Conservation (phyloP, 2,888 invertebrate species). For the Yponomeuta plumbellus region DNA sequence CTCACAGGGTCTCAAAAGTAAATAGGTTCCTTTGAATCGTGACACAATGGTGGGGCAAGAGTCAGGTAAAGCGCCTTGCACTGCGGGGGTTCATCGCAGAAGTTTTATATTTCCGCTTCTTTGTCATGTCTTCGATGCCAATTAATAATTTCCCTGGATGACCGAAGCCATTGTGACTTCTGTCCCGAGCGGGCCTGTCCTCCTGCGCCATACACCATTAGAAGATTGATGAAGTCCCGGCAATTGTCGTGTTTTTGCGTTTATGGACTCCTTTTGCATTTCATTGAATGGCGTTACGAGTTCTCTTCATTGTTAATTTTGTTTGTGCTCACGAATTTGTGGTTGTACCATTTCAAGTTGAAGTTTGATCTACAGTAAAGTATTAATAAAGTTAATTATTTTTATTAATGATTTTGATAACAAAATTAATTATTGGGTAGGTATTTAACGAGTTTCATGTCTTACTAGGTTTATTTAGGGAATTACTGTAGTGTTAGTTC, state of each 20-base stretch:
- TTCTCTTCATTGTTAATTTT: constrained; percentile 28
- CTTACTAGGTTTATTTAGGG: too few relatives aligned
- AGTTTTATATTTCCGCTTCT: constrained; percentile 77
- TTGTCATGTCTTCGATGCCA: constrained; percentile 63
- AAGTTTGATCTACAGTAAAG: constrained; percentile 3
- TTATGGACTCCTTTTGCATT: constrained; percentile 62
- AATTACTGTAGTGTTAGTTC: too few relatives aligned
- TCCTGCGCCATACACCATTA: constrained; percentile 54
- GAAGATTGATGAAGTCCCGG: constrained; percentile 71
- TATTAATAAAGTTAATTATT: too few relatives aligned
- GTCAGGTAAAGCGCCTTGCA: constrained; percentile 71
- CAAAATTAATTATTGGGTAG: too few relatives aligned
- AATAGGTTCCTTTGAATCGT: constrained; percentile 65
- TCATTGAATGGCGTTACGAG: constrained; percentile 45
- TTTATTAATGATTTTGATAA: too few relatives aligned
- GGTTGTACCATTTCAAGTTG: background rate
- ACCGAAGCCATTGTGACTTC: constrained; percentile 67
- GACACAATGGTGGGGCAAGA: constrained; percentile 71
- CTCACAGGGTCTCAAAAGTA: constrained; percentile 68
- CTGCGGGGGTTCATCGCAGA: constrained; percentile 64
- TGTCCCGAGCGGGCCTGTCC: constrained; percentile 30
- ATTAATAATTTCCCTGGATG: constrained; percentile 75
- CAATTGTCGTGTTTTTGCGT: constrained; percentile 67
- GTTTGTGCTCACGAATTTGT: constrained; percentile 16
- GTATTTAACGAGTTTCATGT: too few relatives aligned